Evolutionary conservation across 2,888 invertebrate species (phyloP).

Genomic region (Drosophila putrida): DNA sequence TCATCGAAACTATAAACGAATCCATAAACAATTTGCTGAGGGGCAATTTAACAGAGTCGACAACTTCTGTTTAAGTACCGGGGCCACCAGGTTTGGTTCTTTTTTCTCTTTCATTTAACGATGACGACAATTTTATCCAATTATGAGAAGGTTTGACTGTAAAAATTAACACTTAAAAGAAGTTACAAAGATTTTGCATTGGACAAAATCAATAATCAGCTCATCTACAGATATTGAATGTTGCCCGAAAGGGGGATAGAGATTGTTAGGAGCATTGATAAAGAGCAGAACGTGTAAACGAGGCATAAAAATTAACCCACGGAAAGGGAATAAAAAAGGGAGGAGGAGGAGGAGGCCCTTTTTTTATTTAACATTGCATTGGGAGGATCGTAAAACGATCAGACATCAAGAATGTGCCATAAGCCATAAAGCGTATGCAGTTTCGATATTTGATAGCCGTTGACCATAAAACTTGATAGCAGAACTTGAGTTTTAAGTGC

Average conservation of each 20-base stretch:
- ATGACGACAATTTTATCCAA: constrained; percentile 64
- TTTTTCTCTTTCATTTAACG: constrained; percentile 46
- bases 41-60: constrained; percentile 21
- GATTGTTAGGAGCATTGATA: constrained; percentile 24
- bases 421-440: constrained; percentile 70
- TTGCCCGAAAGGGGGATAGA: neutral
- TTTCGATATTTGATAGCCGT: constrained; percentile 67
- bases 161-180: constrained; percentile 56
- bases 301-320: constrained; percentile 57
- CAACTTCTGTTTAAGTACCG: constrained; percentile 62
- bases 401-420: constrained; percentile 65
- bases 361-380: too few relatives aligned
- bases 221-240: constrained; percentile 18
- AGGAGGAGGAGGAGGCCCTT: constrained; percentile 20
- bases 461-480: constrained; percentile 65
- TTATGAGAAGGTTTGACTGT: constrained; percentile 41
- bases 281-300: constrained; percentile 65
- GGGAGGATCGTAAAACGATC: constrained; percentile 50
- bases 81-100: constrained; percentile 20
- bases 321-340: neutral
- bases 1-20: constrained; percentile 39
- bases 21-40: constrained; percentile 55
- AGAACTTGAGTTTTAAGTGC: constrained; percentile 60
- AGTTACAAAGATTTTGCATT: constrained; percentile 34
- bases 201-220: constrained; percentile 55